Base-by-base conservation (phyloP, 2,888 invertebrate genomes). In the Drosophila pegasa region DNA sequence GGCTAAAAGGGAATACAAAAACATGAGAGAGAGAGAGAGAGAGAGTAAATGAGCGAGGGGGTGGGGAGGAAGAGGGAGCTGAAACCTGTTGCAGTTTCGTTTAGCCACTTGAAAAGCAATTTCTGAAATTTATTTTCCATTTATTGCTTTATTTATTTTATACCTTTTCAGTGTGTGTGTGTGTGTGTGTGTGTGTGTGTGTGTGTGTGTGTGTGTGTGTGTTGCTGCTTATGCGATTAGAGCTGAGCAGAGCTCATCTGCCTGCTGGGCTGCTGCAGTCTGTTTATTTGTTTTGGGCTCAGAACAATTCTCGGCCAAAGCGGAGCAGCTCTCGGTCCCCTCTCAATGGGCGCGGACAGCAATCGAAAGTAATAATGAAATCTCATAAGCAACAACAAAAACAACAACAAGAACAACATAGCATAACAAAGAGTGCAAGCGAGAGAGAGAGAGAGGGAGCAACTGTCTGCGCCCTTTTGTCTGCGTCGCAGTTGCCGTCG, bases 311-410 rank as follows among this genome's bases (percentile, higher is more conserved):
- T 60, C 37, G 18, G 33, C 56, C 48, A 52, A 52, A 38, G 37
- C 56, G 65, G 64, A 69, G 80, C 69, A 35, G 33, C 66, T 54
- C 73, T 61, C 52, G 16, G 20, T 64, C 35, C 54, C 41, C 63
- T 71, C 82, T 87, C 68, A 87, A 87, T 84, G 87, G 85, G 52
- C 59, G 43, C 60, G 41, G 43, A 52, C 66, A 78, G 85, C 83
- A 83, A 83, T 87, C 83, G 88, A 83, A 83, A 83, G 88, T 87
- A 87, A 83, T 87, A 85, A 83, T 85, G 76, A 83, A 83, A 87
- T 85, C 76, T 71, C 82, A 82, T 87, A 75, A 48, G 31, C 82
- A 85, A 78, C 75, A 62, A 62, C 47, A 75, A 64, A 50, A 72
- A 50, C 56, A 72, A 48, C 33, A 59, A 51, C 47, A 35, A 50